Percentiles rank a stretch among this genome's conserved stretches.
phyloP scores from a whole-genome alignment of 64 coral and sea anemone genomes.

The Porites australiensis region DNA sequence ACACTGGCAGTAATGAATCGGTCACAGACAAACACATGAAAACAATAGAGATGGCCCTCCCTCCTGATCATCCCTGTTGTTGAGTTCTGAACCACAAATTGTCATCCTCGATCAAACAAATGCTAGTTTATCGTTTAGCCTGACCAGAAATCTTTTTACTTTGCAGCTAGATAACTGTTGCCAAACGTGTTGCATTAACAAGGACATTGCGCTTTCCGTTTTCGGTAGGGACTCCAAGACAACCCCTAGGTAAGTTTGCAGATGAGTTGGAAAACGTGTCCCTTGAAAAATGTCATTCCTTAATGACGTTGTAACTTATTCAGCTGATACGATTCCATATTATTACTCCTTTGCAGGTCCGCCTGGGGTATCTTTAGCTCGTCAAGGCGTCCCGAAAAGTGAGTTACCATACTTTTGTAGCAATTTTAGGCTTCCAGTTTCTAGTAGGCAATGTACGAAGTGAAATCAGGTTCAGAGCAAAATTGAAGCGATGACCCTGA shows the following conservation, averaged over 20 bases:
- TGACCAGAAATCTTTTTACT: neutral
- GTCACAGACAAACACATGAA: no score
- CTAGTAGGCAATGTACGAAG: no score
- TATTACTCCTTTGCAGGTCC: conserved; percentile 50
- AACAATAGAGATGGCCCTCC: no score
- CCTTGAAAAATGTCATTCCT: neutral
- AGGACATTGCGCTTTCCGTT: conserved; percentile 76
- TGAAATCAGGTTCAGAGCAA: no score
- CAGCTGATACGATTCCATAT: neutral
- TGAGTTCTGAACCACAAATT: no score
- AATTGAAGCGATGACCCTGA: no score
- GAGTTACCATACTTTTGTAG: neutral
- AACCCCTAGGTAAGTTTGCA: conserved; percentile 65
- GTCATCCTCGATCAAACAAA: no score
- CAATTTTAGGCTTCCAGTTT: neutral
- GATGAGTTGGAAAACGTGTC: no score
- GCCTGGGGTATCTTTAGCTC: conserved; percentile 78
- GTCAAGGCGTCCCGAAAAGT: conserved; percentile 68
- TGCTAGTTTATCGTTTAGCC: no score
- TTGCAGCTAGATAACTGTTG: conserved; percentile 89
- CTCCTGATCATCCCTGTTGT: no score
- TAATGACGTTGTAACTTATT: neutral
- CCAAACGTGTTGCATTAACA: conserved; percentile 61
- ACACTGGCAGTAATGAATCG: no score
- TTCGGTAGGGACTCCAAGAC: conserved; percentile 89